phyloP scores from a whole-genome alignment of 2,113 vertebrate genomes.

The Gnathonemus longibarbis region DNA sequence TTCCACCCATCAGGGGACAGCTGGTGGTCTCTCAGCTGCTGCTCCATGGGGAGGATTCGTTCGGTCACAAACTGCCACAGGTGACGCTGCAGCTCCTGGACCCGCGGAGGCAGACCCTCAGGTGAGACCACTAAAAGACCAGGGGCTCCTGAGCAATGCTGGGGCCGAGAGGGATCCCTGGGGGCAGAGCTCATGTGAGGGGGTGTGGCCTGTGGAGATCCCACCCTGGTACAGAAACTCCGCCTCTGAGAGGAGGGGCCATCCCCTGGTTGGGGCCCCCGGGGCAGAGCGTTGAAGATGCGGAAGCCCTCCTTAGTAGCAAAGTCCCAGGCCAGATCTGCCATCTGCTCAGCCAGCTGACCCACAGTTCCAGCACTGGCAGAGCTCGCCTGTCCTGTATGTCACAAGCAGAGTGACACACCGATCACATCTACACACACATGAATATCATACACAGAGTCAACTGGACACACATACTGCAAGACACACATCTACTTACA shows the following conservation, averaged over 20 bases:
- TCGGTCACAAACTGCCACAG: slow-evolving; percentile 32
- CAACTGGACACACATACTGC: neutral
- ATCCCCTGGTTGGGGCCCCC: neutral
- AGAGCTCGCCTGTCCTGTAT: slow-evolving; percentile 56
- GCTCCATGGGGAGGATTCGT: slow-evolving; percentile 44
- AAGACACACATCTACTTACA: neutral
- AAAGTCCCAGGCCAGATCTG: slow-evolving; percentile 70
- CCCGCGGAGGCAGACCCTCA: slow-evolving; percentile 18
- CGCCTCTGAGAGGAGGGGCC: neutral
- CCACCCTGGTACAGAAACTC: neutral
- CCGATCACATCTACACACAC: neutral
- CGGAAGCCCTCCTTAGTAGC: slow-evolving; percentile 76
- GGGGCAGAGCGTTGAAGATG: slow-evolving; percentile 57
- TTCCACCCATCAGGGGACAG: slow-evolving; percentile 31
- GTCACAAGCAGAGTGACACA: slow-evolving; percentile 14
- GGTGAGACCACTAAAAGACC: slow-evolving; percentile 28
- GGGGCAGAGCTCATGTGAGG: neutral
- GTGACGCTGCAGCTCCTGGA: slow-evolving; percentile 25
- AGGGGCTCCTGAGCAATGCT: neutral
- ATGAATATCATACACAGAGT: neutral
- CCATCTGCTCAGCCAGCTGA: slow-evolving; percentile 47
- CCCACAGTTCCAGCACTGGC: slow-evolving; percentile 27
- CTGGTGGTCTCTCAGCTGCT: slow-evolving; percentile 38
- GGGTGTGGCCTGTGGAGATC: neutral
- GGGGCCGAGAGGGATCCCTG: neutral